A percentile compares a stretch with the other conserved stretches of the same genome.
Evolutionary conservation across 2,797 vertebrate genomes (phyloP).

Genomic region (Halcyon smyrnensis): DNA sequence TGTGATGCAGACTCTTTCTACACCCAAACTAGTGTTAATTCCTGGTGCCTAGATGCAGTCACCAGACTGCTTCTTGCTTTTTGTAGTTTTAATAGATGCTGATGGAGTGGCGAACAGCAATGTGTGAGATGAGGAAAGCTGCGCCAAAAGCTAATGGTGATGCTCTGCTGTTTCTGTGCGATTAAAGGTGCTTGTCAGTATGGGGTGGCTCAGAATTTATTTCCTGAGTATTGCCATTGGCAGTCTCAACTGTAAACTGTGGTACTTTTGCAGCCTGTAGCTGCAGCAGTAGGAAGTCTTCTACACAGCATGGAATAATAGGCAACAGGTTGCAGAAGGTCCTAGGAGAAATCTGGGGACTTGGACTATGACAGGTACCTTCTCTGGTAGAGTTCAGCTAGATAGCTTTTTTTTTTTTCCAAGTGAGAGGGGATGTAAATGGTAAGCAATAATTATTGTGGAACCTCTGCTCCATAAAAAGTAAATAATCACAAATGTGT

Average conservation of each 20-base stretch:
- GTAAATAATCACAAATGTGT: neutral
- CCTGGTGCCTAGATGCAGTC: neutral
- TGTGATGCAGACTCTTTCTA: neutral
- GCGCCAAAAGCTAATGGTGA: neutral
- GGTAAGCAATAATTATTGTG: neutral
- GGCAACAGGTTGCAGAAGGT: too few species aligned
- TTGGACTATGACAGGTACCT: neutral
- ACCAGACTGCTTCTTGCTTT: neutral
- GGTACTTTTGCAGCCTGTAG: neutral
- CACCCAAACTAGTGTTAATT: neutral
- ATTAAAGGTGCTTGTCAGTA: neutral
- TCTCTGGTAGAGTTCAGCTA: neutral
- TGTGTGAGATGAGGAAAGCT: neutral
- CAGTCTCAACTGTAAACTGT: neutral
- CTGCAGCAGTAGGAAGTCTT: neutral
- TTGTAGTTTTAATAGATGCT: neutral
- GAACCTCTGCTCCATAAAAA: neutral
- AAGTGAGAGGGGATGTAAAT: neutral
- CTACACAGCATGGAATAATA: neutral
- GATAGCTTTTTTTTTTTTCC: neutral
- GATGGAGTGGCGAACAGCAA: neutral
- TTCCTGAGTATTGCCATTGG: neutral
- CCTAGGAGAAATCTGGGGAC: neutral
- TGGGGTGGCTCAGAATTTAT: neutral
- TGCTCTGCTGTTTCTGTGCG: neutral